Evolutionary conservation across 2,888 invertebrate species (phyloP).

Genomic region (Drosophila melanocephala): DNA sequence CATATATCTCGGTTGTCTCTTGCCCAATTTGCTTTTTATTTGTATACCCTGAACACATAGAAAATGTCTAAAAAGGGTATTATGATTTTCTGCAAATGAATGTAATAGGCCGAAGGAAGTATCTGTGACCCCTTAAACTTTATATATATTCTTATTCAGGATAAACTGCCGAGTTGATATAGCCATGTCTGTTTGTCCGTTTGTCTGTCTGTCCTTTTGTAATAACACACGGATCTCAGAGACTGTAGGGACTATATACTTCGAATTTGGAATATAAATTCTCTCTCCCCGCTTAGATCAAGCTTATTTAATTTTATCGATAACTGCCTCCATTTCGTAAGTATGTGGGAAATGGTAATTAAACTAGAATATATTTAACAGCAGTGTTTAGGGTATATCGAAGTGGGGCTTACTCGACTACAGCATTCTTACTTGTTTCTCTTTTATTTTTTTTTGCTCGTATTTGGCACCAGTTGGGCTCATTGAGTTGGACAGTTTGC

Average conservation of each 20-base stretch:
- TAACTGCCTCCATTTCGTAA: not conserved
- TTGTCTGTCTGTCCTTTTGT: not conserved
- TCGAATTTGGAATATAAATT: not conserved
- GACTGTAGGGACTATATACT: not conserved
- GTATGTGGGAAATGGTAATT: not conserved
- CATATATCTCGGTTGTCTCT: conserved; percentile 8
- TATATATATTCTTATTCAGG: not conserved
- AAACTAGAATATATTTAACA: not conserved
- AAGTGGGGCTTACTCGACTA: not conserved
- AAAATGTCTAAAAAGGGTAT: not conserved
- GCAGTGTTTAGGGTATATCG: not conserved
- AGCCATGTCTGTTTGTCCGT: not conserved
- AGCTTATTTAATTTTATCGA: not conserved
- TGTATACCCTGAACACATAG: not conserved
- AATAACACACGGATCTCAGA: not conserved
- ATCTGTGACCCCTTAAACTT: not conserved
- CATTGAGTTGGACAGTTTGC: conserved; percentile 27
- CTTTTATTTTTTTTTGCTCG: conserved; percentile 3
- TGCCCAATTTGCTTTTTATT: conserved; percentile 19
- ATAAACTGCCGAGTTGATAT: not conserved
- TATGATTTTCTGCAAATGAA: not conserved
- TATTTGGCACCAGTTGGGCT: conserved; percentile 8
- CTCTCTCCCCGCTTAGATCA: not conserved
- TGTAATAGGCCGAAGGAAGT: not conserved
- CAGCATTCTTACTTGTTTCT: not conserved